Evolutionary conservation across 2,113 vertebrate genomes (phyloP), one percentile per base, ranked within the genome.

Genomic region (Limanda limanda): DNA sequence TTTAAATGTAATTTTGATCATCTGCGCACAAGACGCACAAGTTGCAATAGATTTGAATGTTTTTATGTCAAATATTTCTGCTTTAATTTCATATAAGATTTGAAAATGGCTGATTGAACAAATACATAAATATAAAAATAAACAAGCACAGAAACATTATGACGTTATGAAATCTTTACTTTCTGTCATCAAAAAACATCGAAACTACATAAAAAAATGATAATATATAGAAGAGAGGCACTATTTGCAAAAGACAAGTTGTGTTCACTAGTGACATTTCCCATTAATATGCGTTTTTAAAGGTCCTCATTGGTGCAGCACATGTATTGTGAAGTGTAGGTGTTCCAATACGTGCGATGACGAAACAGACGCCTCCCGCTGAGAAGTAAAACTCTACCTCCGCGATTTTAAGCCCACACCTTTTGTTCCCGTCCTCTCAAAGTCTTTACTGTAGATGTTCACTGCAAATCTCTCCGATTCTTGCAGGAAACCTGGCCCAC

Each of bases 401-500:
- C 91, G 58, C 15, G 8, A 72, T 84, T 88, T 84, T 85, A 81
- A 88, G 86, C 88, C 83, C 85, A 74, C 80, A 82, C 87, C 77
- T 89, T 90, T 86, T 88, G 86, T 83, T 88, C 82, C 72, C 18
- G 62, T 67, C 60, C 58, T 85, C 78, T 83, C 69, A 65, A 11
- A 69, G 79, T 82, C 81, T 88, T 82, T 80, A 69, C 82, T 77
- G 78, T 79, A 79, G 81, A 82, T 72, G 76, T 74, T 86, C 63
- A 5, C 82, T 27, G 73, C 71, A 88, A 89, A 88, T 90, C 89
- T 92, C 85, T 92, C 85, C 62, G 35, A 59, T 79, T 86, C 88
- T 88, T 87, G 78, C 75, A 69, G 85, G 79, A 89, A 91, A 89
- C 90, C 85, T 84, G 90, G 81, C 83, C 89, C 25, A n/a, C n/a